A percentile compares a stretch with the other conserved stretches of the same genome.
These are phyloP conservation scores for Pseudomyrmex concolor DNA, from an alignment of 1,140 invertebrate species.

Conservation along the genomic window DNA sequence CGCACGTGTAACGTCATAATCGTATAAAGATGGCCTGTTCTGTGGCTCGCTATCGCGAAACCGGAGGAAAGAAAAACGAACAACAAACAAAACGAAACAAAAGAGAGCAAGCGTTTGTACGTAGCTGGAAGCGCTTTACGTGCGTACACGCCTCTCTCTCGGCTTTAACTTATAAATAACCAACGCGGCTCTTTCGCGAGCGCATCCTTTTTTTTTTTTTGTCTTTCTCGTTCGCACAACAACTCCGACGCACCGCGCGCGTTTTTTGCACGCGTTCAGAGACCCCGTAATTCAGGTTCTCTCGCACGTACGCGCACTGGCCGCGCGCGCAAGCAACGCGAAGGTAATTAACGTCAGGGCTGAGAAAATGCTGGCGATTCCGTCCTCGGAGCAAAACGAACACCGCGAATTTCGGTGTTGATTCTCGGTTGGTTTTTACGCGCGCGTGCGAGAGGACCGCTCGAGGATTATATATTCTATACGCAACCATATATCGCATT, in stretches of 20 bases:
- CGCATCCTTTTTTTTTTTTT: constrained; percentile 33
- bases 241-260: constrained; percentile 54
- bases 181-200: constrained; percentile 60
- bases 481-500: not conserved
- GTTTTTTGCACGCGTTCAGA: constrained; percentile 64
- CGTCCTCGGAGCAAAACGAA: constrained; percentile 9
- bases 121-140: constrained; percentile 51
- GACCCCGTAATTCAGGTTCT: constrained; percentile 73
- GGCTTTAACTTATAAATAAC: constrained; percentile 70
- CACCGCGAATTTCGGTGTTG: constrained; percentile 4
- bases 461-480: not conserved
- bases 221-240: constrained; percentile 1
- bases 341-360: constrained; percentile 67
- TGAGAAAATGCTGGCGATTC: constrained; percentile 18
- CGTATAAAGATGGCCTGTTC: constrained; percentile 57
- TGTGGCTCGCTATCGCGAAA: constrained; percentile 10
- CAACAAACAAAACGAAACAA: not conserved
- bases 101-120: constrained; percentile 11
- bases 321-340: constrained; percentile 44
- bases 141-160: constrained; percentile 33
- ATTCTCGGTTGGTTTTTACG: constrained; percentile 12
- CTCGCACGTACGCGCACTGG: constrained; percentile 61
- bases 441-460: no score
- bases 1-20: constrained; percentile 42
- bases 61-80: no score